A percentile compares a stretch with the other conserved stretches of the same genome.
Evolutionary conservation across 2,888 invertebrate genomes (phyloP).

Genomic region (Parascotia fuliginaria): DNA sequence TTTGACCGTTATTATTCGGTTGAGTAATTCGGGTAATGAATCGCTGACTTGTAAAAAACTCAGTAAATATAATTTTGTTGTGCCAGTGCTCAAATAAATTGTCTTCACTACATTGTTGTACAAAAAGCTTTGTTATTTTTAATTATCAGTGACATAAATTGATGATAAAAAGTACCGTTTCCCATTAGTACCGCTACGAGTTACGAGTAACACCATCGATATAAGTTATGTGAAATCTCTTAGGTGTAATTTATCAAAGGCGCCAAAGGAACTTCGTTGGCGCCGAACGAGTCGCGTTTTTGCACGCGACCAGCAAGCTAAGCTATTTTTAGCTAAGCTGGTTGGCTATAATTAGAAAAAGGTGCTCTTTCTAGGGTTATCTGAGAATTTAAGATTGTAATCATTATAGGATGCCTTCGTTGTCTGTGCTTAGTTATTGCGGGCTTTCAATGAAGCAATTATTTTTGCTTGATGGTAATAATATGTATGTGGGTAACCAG

Average conservation of each 20-base stretch:
- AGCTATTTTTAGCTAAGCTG: conserved; percentile 37
- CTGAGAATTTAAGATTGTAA: neutral
- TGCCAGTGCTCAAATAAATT: no score
- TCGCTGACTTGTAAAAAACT: no score
- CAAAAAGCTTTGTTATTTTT: neutral
- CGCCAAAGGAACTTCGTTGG: conserved; percentile 20
- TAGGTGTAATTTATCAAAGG: conserved; percentile 29
- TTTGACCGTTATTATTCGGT: no score
- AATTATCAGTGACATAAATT: conserved; percentile 18
- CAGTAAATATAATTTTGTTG: no score
- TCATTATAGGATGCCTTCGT: no score
- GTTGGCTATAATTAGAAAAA: conserved; percentile 37
- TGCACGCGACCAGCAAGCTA: conserved; percentile 38
- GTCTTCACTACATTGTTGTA: no score
- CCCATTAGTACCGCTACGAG: conserved; percentile 26
- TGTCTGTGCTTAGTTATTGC: no score
- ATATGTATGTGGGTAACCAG: no score
- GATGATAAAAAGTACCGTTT: conserved; percentile 35
- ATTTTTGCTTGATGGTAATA: no score
- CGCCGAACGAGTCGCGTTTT: conserved; percentile 25
- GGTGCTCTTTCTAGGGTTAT: conserved; percentile 12
- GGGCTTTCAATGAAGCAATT: no score
- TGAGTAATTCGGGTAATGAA: no score
- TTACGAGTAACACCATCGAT: conserved; percentile 21
- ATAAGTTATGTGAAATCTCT: conserved; percentile 29